Evolutionary conservation across 2,113 vertebrate species (phyloP).

Genomic region (Cervus canadensis): DNA sequence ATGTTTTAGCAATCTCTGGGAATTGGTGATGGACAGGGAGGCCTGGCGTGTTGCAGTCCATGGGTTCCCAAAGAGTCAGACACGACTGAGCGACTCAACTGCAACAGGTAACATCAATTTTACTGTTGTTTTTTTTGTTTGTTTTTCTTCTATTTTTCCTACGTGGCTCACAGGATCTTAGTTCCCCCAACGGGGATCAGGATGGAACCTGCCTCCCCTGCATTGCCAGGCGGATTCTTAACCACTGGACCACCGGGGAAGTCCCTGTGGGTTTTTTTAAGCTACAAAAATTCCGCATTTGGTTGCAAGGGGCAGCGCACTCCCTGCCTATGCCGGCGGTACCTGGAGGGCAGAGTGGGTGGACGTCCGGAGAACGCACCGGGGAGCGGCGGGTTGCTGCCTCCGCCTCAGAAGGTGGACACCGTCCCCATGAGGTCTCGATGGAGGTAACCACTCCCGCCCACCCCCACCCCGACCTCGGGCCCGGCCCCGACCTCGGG

Average conservation of each 20-base stretch:
- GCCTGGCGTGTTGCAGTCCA: background rate
- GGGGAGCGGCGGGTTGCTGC: background rate
- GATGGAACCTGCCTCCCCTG: background rate
- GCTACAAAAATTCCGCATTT: background rate
- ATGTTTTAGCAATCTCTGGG: background rate
- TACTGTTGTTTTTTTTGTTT: background rate
- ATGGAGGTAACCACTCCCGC: no score
- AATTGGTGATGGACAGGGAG: background rate
- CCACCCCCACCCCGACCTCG: no score
- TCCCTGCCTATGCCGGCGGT: background rate
- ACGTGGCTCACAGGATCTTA: background rate
- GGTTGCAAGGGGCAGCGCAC: background rate
- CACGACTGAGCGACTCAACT: background rate
- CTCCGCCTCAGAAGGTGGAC: background rate
- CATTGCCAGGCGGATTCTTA: background rate
- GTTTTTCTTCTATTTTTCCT: background rate
- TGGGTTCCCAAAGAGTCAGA: background rate
- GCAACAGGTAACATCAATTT: background rate
- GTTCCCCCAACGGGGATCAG: background rate
- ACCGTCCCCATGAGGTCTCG: no score
- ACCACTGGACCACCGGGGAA: background rate
- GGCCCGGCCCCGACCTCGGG: no score
- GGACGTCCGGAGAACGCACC: background rate
- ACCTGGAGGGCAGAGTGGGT: background rate
- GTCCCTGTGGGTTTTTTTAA: background rate